Conservation (phyloP, 2,113 vertebrate genomes). For the Sylvietta virens region DNA sequence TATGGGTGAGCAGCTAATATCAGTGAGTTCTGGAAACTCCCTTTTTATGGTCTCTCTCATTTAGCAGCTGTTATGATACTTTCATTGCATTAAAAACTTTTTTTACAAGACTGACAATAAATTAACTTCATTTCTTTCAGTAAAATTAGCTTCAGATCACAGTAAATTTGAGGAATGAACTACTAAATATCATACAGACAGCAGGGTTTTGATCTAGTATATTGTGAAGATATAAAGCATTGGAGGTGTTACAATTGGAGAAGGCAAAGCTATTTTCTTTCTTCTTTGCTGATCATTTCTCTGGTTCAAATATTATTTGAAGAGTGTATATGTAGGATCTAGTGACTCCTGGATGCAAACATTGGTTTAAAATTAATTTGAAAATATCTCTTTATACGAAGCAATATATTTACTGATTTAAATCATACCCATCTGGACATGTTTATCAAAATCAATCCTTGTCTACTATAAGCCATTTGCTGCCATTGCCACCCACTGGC, state of each 20-base stretch:
- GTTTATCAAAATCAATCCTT: conserved; percentile 56
- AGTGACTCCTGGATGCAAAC: neutral
- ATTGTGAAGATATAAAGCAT: neutral
- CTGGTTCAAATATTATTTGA: neutral
- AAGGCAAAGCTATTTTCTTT: neutral
- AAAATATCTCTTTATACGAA: neutral
- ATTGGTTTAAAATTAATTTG: conserved; percentile 6
- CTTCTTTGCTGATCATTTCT: neutral
- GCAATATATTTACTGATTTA: conserved; percentile 49
- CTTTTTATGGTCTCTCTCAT: conserved; percentile 68
- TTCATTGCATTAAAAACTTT: conserved; percentile 46
- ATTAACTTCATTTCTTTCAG: neutral
- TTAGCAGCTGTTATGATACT: conserved; percentile 67
- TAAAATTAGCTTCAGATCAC: neutral
- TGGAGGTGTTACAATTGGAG: neutral
- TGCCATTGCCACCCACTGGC: conserved; percentile 63
- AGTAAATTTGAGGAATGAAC: neutral
- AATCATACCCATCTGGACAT: conserved; percentile 63
- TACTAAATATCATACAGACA: neutral
- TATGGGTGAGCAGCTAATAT: conserved; percentile 72
- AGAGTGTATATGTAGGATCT: neutral
- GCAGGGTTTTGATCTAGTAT: neutral
- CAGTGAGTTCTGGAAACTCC: conserved; percentile 78
- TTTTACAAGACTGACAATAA: conserved; percentile 7
- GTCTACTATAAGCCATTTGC: conserved; percentile 52